A percentile compares a stretch with the other conserved stretches of the same genome.
These are phyloP conservation scores for Paedocypris sp. DNA, from an alignment of 2,113 vertebrate genomes.

Conservation along the genomic window DNA sequence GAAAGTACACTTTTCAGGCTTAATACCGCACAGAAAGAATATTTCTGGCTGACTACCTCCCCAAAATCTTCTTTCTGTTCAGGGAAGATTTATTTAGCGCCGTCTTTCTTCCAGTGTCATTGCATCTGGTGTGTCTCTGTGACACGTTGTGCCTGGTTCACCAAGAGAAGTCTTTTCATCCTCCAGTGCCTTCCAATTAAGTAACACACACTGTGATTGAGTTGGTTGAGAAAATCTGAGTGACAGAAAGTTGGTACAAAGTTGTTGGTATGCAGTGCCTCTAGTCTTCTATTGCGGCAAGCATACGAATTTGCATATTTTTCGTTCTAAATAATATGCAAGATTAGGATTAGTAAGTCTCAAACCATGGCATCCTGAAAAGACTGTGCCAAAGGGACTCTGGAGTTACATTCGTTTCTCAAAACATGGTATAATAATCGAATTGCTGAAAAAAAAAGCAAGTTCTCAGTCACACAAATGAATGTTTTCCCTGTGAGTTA, in stretches of 20 bases:
- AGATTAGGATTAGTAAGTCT: constrained; percentile 10
- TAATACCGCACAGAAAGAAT: not conserved
- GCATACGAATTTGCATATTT: constrained; percentile 7
- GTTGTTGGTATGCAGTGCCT: not conserved
- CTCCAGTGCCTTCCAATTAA: constrained; percentile 30
- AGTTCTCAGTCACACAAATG: too few relatives aligned
- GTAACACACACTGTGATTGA: constrained; percentile 15
- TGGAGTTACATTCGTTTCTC: not conserved
- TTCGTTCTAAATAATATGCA: constrained; percentile 4
- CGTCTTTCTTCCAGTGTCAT: constrained; percentile 7
- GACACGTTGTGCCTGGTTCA: constrained; percentile 2
- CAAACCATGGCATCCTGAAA: constrained; percentile 2
- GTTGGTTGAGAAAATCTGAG: not conserved
- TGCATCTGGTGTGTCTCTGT: not conserved
- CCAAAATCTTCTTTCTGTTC: not conserved
- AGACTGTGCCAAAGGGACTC: constrained; percentile 4
- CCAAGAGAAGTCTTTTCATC: constrained; percentile 12
- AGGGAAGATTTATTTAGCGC: not conserved
- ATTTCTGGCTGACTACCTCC: not conserved
- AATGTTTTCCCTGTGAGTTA: too few relatives aligned
- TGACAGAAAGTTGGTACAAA: constrained; percentile 13
- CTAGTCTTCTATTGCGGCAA: not conserved
- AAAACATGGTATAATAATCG: too few relatives aligned
- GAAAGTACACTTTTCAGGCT: not conserved
- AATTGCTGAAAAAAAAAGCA: too few relatives aligned